phyloP scores from a whole-genome alignment of 2,113 vertebrate genomes.

The Nansenia antarctica region DNA sequence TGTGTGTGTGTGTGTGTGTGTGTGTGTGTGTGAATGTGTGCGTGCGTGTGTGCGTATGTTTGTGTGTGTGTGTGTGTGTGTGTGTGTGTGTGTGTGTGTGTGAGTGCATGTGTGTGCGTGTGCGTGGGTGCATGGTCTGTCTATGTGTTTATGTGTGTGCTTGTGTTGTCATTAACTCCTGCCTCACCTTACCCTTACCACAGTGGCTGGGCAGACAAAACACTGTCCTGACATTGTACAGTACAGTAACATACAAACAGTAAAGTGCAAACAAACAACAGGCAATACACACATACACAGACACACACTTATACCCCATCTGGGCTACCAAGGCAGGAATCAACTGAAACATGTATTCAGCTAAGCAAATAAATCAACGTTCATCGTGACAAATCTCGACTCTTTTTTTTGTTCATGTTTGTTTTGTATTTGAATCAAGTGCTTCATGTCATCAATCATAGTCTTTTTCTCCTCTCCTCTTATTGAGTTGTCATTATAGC shows the following conservation, averaged over 20 bases:
- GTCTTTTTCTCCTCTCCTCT: conserved; percentile 40
- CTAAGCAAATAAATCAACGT: conserved; percentile 54
- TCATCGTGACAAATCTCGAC: conserved; percentile 28
- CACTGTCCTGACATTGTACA: background rate
- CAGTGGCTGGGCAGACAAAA: background rate
- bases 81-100: conserved; percentile 37
- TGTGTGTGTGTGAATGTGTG: conserved; percentile 44
- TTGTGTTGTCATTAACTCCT: background rate
- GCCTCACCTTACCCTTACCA: background rate
- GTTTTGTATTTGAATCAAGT: conserved; percentile 44
- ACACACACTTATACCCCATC: background rate
- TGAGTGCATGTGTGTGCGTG: background rate
- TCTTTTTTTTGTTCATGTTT: conserved; percentile 25
- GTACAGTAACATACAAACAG: background rate
- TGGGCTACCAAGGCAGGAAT: background rate
- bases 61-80: conserved; percentile 29
- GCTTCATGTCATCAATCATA: conserved; percentile 59
- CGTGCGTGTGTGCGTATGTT: background rate
- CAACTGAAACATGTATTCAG: conserved; percentile 28
- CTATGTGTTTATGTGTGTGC: background rate
- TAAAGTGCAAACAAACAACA: background rate
- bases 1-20: conserved; percentile 27
- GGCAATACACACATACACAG: background rate
- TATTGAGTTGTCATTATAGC: conserved; percentile 58
- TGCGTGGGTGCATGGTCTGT: background rate